phyloP scores from a whole-genome alignment of 2,113 vertebrate species.

The Macaca nemestrina region DNA sequence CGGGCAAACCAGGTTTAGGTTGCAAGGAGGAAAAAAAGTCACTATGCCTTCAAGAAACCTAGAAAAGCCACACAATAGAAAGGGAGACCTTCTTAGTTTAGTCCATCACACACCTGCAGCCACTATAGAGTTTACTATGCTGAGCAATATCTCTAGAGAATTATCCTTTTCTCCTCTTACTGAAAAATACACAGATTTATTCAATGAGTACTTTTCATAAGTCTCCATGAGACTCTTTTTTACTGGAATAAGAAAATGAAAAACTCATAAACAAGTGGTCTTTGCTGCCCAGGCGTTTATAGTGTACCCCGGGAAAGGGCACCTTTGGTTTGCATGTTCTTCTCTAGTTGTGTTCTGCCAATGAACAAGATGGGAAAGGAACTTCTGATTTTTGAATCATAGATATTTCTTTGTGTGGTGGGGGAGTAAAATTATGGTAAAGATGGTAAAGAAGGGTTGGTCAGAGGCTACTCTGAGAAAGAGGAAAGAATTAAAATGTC shows the following conservation, averaged over 20 bases:
- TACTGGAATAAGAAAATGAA: conserved; percentile 53
- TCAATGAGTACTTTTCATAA: neutral
- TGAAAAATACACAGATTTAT: neutral
- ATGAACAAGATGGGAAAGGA: neutral
- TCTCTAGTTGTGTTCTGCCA: neutral
- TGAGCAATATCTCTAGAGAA: neutral
- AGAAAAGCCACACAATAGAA: neutral
- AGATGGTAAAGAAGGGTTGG: neutral
- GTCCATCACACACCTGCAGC: neutral
- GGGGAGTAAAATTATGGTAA: neutral
- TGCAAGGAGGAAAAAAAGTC: neutral
- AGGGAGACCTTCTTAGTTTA: neutral
- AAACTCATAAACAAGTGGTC: neutral
- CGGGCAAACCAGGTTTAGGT: neutral
- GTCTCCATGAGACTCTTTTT: neutral
- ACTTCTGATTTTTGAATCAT: neutral
- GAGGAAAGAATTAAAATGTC: neutral
- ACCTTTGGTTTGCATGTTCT: neutral
- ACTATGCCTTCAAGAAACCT: neutral
- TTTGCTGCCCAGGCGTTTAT: neutral
- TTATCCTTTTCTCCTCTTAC: neutral
- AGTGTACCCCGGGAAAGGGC: no score
- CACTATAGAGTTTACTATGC: neutral
- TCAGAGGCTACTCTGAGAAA: neutral
- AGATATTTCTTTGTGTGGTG: neutral